Percentiles rank a stretch among this genome's conserved stretches.
phyloP scores from a whole-genome alignment of 64 coral and sea anemone genomes.

The Pachyseris speciosa region DNA sequence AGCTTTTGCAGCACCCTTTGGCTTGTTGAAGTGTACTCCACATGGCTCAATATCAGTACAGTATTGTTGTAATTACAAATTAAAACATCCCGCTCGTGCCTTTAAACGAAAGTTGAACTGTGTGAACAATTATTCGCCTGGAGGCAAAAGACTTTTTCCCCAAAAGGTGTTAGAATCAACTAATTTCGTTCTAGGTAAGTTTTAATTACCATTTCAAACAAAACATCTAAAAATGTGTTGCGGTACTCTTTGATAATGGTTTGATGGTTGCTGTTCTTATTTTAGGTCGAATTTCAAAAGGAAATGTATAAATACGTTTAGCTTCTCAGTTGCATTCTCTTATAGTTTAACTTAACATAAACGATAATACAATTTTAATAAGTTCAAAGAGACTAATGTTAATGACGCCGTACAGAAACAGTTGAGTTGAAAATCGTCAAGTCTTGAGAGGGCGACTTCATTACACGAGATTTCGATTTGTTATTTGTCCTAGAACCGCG shows the following conservation, averaged over 20 bases:
- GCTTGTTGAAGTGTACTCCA: constrained; percentile 4
- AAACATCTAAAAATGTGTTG: not conserved
- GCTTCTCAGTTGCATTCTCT: no score
- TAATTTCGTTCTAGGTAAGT: constrained; percentile 1
- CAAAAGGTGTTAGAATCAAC: not conserved
- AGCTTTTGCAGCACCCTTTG: not conserved
- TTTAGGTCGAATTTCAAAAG: not conserved
- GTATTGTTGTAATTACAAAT: constrained; percentile 6
- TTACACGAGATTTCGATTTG: not conserved
- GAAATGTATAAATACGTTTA: no score
- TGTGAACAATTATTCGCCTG: not conserved
- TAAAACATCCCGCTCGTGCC: not conserved
- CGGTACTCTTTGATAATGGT: not conserved
- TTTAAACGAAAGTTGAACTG: constrained; percentile 8
- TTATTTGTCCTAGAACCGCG: not conserved
- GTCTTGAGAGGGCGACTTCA: not conserved
- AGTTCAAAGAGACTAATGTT: not conserved
- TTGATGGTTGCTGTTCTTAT: not conserved
- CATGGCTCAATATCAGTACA: constrained; percentile 27
- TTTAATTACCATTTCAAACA: not conserved
- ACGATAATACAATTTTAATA: not conserved
- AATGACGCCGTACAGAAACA: not conserved
- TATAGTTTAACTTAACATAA: not conserved
- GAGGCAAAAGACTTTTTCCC: not conserved
- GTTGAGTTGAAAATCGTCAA: not conserved